These are phyloP conservation scores for Enhydra lutris DNA, from an alignment of 2,113 vertebrate species.

Conservation along the genomic window DNA sequence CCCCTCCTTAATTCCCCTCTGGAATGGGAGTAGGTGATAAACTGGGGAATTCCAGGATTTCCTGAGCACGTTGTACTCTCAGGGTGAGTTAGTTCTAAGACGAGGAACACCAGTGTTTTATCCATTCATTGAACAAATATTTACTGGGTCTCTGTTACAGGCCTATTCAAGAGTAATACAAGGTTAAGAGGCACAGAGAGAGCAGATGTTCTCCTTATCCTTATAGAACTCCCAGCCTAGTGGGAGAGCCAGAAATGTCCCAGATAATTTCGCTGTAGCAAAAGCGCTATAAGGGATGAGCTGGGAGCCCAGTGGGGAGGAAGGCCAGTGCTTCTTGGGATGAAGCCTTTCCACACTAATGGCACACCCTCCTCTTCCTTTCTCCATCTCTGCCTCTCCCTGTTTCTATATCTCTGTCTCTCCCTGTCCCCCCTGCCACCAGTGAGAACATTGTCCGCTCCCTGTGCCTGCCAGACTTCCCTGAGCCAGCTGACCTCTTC, in stretches of 20 bases:
- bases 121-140: background rate
- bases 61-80: background rate
- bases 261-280: background rate
- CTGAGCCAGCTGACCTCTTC: constrained; percentile 93
- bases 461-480: constrained; percentile 93
- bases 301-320: background rate
- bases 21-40: background rate
- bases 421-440: background rate
- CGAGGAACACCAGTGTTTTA: background rate
- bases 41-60: background rate
- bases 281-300: fast-evolving
- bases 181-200: background rate
- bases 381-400: background rate
- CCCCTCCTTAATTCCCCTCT: background rate
- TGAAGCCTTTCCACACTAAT: background rate
- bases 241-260: background rate
- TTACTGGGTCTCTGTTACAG: background rate
- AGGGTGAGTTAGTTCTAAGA: background rate
- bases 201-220: background rate
- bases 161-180: background rate
- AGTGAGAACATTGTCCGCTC: constrained; percentile 89
- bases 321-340: background rate
- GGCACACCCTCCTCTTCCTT: background rate
- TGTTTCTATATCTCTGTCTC: background rate
- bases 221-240: background rate